Conservation (phyloP, 2,888 invertebrate species). For the Osmoderma eremita region DNA sequence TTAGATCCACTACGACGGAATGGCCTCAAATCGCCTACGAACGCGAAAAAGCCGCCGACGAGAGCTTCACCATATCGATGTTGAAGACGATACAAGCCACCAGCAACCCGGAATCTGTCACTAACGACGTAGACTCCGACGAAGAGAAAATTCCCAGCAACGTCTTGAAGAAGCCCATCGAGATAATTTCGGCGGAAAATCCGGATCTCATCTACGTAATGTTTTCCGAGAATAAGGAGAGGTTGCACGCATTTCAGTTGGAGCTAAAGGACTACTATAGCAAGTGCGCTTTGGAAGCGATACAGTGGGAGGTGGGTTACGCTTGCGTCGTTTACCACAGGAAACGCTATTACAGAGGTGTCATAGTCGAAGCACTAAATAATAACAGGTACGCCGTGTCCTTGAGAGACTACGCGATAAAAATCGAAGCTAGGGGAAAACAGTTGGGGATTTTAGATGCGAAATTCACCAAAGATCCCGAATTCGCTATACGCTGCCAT, state of each 20-base stretch:
- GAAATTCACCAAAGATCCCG: slow-evolving; percentile 66
- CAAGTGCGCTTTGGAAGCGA: slow-evolving; percentile 46
- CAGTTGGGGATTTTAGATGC: slow-evolving; percentile 67
- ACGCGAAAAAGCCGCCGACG: slow-evolving; percentile 45
- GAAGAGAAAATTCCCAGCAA: slow-evolving; percentile 46
- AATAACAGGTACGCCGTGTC: slow-evolving; percentile 67
- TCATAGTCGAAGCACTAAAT: slow-evolving; percentile 63
- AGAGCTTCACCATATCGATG: slow-evolving; percentile 44
- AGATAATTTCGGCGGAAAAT: slow-evolving; percentile 53
- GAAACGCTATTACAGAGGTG: slow-evolving; percentile 73
- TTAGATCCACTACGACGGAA: slow-evolving; percentile 60
- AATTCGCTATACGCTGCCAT: slow-evolving; percentile 74
- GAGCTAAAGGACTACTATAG: slow-evolving; percentile 66
- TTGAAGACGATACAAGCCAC: slow-evolving; percentile 45
- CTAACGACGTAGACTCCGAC: slow-evolving; percentile 46
- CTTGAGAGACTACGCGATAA: slow-evolving; percentile 73
- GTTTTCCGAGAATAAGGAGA: slow-evolving; percentile 34
- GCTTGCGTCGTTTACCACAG: slow-evolving; percentile 65
- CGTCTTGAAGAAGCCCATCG: slow-evolving; percentile 48
- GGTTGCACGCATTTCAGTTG: slow-evolving; percentile 60
- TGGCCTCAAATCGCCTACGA: slow-evolving; percentile 58
- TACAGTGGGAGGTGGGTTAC: slow-evolving; percentile 67
- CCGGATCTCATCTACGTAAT: slow-evolving; percentile 56
- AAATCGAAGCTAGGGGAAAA: slow-evolving; percentile 64
- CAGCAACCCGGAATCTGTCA: not conserved